Evolutionary conservation across 2,113 vertebrate genomes (phyloP), one percentile per base, ranked within the genome.

Genomic region (Malurus alboscapulatus): DNA sequence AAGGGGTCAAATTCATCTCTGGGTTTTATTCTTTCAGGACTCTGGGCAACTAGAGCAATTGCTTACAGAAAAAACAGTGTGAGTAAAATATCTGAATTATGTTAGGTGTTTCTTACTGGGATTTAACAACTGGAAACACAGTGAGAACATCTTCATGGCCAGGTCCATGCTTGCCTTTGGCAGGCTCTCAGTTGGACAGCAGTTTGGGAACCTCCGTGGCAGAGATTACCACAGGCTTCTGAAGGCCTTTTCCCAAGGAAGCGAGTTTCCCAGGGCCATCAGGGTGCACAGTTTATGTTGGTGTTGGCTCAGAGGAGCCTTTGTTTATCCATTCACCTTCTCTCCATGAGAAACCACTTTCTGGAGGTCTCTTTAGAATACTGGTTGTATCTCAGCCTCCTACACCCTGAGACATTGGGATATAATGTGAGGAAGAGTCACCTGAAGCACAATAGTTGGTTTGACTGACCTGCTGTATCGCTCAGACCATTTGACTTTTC

Each of bases 41-140:
- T 18, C 45, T 44, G 22, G 38, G n/a, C 54, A 75, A 25, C 16
- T 12, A 54, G 45, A 87, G 22, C 45, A 75, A 7, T 72, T 82
- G 66, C 57, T 88, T 91, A 65, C 0, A 0, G 68, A 82, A 76
- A 93, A 57, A 93, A 32, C 32, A 75, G 25, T 7, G 12, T 61
- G 51, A 76, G 40, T 42, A 10, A 88, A 87, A 45, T 55, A 87
- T 72, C 75, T 72, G 19, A 84, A 57, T 72, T 90, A 55, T 81
- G 36, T 63, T 92, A 38, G 0, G 0, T 27, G 14, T 87, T 90
- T 94, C 69, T 78, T 69, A 47, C 80, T 88, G 87, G 53, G 84
- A 92, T 93, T 90, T 89, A 91, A 78, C 87, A 91, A 77, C 87
- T 94, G 92, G 88, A 87, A 95, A 94, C 62, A 42, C 51, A 78